These are phyloP conservation scores for Mnemiopsis leidyi DNA, from an alignment of 37 sponge, comb jelly and placozoan species.

Conservation along the genomic window DNA sequence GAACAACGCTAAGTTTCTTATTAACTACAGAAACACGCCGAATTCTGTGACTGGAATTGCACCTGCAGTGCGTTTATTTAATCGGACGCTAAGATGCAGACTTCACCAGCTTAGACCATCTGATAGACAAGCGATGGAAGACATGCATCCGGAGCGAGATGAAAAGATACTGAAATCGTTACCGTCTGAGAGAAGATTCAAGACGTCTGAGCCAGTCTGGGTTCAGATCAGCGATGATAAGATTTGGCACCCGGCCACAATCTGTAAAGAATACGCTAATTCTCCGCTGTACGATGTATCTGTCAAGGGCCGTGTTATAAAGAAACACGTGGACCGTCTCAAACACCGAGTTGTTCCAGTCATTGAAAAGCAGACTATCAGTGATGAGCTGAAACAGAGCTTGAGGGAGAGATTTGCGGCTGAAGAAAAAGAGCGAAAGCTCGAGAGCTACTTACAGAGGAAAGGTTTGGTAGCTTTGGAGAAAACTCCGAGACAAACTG, in stretches of 20 bases:
- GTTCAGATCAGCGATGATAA: neutral
- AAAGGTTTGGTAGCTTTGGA: neutral
- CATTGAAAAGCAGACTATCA: neutral
- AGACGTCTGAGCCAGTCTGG: neutral
- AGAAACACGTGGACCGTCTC: neutral
- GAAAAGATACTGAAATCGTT: neutral
- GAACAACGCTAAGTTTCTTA: constrained; percentile 36
- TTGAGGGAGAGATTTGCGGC: neutral
- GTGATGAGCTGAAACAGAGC: neutral
- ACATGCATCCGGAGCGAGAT: neutral
- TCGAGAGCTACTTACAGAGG: neutral
- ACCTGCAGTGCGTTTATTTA: neutral
- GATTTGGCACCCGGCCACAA: neutral
- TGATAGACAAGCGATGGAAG: neutral
- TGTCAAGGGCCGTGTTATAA: neutral
- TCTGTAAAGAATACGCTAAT: neutral
- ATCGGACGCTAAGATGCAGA: neutral
- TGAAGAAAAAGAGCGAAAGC: neutral
- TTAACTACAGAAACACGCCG: constrained; percentile 11
- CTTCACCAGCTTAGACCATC: neutral
- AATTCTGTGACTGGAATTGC: constrained; percentile 27
- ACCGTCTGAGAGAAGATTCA: neutral
- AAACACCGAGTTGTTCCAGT: neutral
- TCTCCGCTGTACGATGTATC: neutral
- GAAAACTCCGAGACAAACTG: no score